These are phyloP conservation scores for Thamnaconus septentrionalis DNA, from an alignment of 2,113 vertebrate genomes.

Conservation along the genomic window DNA sequence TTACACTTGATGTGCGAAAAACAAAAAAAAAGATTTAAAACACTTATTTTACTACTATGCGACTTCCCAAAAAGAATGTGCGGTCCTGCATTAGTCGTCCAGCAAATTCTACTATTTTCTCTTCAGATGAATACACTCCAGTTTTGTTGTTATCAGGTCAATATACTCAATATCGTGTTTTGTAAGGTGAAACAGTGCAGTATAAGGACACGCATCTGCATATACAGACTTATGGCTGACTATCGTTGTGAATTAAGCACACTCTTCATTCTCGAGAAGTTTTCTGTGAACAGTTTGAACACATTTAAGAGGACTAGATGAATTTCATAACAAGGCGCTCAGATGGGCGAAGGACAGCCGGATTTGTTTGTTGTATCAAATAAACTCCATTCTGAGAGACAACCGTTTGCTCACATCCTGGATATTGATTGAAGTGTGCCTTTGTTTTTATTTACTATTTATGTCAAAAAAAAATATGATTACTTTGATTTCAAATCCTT, in stretches of 20 bases:
- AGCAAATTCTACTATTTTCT: constrained; percentile 40
- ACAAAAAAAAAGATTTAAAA: constrained; percentile 28
- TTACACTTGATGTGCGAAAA: constrained; percentile 17
- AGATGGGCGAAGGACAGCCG: too few species aligned
- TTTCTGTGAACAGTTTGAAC: too few species aligned
- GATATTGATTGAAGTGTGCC: not conserved
- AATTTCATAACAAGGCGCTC: too few species aligned
- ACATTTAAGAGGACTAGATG: too few species aligned
- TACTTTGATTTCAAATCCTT: too few species aligned
- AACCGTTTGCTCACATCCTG: constrained; percentile 4
- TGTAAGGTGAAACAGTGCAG: constrained; percentile 43
- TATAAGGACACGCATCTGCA: constrained; percentile 33
- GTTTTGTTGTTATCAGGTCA: constrained; percentile 26
- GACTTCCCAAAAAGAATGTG: constrained; percentile 17
- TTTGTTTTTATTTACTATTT: too few species aligned
- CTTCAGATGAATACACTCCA: constrained; percentile 32
- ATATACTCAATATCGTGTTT: constrained; percentile 42
- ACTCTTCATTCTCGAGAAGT: not conserved
- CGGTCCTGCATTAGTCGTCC: constrained; percentile 4
- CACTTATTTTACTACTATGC: constrained; percentile 21
- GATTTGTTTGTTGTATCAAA: too few species aligned
- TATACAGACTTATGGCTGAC: constrained; percentile 31
- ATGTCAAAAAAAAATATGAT: too few species aligned
- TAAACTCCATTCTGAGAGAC: too few species aligned
- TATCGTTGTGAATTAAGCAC: constrained; percentile 27